These are phyloP conservation scores for Scolanthus callimorphus DNA, from an alignment of 92 coral and sea anemone species.

Conservation along the genomic window DNA sequence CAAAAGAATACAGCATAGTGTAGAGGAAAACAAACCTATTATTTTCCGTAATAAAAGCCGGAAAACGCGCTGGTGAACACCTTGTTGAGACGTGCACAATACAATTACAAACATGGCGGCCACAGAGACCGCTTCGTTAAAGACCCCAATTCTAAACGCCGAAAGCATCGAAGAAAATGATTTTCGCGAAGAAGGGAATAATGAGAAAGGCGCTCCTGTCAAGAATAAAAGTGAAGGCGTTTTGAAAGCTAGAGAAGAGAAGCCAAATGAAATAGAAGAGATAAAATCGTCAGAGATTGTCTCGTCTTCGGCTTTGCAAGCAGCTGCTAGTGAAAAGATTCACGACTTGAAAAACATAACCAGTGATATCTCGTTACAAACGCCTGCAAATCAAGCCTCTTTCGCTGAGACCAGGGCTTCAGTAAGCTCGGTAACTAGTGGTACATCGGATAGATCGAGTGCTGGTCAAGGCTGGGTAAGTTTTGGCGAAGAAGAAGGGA, in stretches of 20 bases:
- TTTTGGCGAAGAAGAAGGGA: slow-evolving; percentile 44
- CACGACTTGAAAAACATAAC: slow-evolving; percentile 5
- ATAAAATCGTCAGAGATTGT: slow-evolving; percentile 8
- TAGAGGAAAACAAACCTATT: too few species aligned
- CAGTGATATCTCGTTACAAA: slow-evolving; percentile 9
- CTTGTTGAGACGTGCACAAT: too few species aligned
- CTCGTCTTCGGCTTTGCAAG: slow-evolving; percentile 10
- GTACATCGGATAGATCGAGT: neutral
- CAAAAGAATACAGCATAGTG: too few species aligned
- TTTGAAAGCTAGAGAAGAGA: neutral
- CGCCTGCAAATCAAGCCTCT: slow-evolving; percentile 1
- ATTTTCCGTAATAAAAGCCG: too few species aligned
- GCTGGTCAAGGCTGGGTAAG: slow-evolving; percentile 55
- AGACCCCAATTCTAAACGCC: slow-evolving; percentile 22
- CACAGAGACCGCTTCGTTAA: slow-evolving; percentile 17
- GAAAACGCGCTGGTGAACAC: neutral
- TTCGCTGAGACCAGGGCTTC: slow-evolving; percentile 1
- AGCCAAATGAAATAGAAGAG: slow-evolving; percentile 9
- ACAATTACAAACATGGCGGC: slow-evolving; percentile 37
- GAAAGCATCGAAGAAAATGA: slow-evolving; percentile 23
- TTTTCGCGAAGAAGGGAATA: slow-evolving; percentile 1
- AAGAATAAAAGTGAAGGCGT: slow-evolving; percentile 4
- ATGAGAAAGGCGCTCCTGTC: neutral
- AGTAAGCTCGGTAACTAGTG: neutral
- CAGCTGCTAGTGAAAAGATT: slow-evolving; percentile 20